A percentile compares a stretch with the other conserved stretches of the same genome.
Evolutionary conservation across 2,797 vertebrate species (phyloP).

Genomic region (Thunnus albacares): DNA sequence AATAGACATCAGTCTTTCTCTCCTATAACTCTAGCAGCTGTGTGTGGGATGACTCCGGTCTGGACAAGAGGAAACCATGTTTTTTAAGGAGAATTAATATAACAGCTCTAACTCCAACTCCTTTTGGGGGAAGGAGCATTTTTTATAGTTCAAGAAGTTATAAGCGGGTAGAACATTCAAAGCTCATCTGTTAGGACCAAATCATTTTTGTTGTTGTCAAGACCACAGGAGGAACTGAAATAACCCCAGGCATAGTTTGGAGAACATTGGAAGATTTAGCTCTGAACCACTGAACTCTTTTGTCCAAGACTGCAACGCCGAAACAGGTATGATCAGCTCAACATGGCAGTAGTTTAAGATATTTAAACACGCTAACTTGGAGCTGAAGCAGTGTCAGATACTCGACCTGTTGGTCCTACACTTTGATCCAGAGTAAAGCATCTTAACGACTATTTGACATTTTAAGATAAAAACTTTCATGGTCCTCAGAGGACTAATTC

Average conservation of each 20-base stretch:
- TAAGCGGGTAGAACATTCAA: background rate
- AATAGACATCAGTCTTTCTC: constrained; percentile 27
- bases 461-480: no score
- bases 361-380: background rate
- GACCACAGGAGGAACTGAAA: background rate
- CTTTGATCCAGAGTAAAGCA: no score
- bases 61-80: constrained; percentile 30
- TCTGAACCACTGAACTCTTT: background rate
- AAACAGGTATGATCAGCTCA: background rate
- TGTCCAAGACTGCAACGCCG: background rate
- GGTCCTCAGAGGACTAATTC: background rate
- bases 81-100: constrained; percentile 33
- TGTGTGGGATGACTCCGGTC: constrained; percentile 57
- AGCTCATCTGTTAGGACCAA: constrained; percentile 15
- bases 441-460: no score
- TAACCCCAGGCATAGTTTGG: background rate
- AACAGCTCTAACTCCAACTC: constrained; percentile 20
- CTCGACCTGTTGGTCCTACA: no score
- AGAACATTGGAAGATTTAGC: background rate
- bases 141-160: background rate
- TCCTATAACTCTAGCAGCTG: constrained; percentile 56
- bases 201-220: background rate
- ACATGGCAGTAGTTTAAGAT: background rate
- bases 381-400: no score
- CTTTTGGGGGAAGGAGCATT: constrained; percentile 10